Evolutionary conservation across 2,888 invertebrate species (phyloP), one percentile per base, ranked within the genome.

Genomic region (Pristionchus fissidentatus): DNA sequence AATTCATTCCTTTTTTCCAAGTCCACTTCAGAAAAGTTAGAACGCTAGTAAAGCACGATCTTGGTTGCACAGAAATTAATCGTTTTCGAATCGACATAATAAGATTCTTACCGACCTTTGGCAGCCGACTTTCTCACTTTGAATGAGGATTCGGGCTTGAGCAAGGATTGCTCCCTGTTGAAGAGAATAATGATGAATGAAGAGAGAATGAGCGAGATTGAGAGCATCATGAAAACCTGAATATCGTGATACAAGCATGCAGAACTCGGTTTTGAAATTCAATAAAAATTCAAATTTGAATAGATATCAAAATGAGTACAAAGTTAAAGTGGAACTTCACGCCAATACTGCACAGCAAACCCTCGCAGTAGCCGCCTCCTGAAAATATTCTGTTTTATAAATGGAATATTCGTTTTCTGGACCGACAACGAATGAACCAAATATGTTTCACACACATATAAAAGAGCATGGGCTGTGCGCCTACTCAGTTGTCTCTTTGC

Each of bases 171-270:
- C 35, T 62, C 62, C 22, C 62, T 32, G 10, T 62, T 62, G 62
- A 62, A 62, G 32, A 62, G 62, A 0, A 62, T 15, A 62, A 62
- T 62, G 35, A 62, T 62, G 62, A 62, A 62, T 7, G 62, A 62
- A 19, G 62, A 32, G 0, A 62, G 35, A 29, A 62, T 22, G 32
- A 62, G 32, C 62, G 35, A 35, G 22, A 35, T 62, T 32, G 62
- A 35, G 1, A 35, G 15, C 62, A 62, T 62, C 35, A 35, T 35
- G 32, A 62, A 15, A 2, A 62, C 62, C 62, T 62, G 4, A 62
- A 62, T 62, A 4, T 26, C 19, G n/a, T n/a, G n/a, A n/a, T n/a
- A n/a, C n/a, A n/a, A n/a, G n/a, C n/a, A n/a, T n/a, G n/a, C n/a
- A n/a, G n/a, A n/a, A n/a, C n/a, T n/a, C n/a, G n/a, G n/a, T n/a